Conservation (phyloP, 2,888 invertebrate species). For the Phorcus lineatus region DNA sequence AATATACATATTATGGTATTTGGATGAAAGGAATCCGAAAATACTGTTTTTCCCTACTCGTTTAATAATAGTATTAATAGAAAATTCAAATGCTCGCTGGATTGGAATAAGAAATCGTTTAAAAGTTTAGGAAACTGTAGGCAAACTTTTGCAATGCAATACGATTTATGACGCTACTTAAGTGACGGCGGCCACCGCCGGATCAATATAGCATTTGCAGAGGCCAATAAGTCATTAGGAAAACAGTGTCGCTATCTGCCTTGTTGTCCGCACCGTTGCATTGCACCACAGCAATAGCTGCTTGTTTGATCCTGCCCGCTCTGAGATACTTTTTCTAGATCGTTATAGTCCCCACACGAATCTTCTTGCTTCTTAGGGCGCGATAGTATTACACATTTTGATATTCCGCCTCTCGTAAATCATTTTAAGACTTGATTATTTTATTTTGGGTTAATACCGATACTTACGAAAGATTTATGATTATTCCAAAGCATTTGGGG, state of each 20-base stretch:
- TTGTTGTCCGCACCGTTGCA: neutral
- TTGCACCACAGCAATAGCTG: neutral
- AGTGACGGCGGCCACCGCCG: neutral
- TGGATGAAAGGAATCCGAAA: too few relatives aligned
- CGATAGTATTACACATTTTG: too few relatives aligned
- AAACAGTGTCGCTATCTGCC: slow-evolving; percentile 9
- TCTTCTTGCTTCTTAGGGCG: too few relatives aligned
- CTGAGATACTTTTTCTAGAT: neutral
- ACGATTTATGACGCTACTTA: neutral
- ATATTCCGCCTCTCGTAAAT: too few relatives aligned
- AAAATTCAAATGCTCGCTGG: too few relatives aligned
- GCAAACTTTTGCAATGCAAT: neutral
- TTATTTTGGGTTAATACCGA: too few relatives aligned
- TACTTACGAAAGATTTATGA: too few relatives aligned
- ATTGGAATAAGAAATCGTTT: neutral
- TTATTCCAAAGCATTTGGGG: too few relatives aligned
- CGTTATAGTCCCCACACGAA: neutral
- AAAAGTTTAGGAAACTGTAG: neutral
- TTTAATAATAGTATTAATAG: too few relatives aligned
- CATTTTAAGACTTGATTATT: too few relatives aligned
- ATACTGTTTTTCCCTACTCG: too few relatives aligned
- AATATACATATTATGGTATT: too few relatives aligned
- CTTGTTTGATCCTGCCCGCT: neutral
- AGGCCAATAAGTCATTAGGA: slow-evolving; percentile 19
- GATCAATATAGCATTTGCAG: slow-evolving; percentile 12